Conservation (phyloP, 2,113 vertebrate species). For the Gavia stellata region DNA sequence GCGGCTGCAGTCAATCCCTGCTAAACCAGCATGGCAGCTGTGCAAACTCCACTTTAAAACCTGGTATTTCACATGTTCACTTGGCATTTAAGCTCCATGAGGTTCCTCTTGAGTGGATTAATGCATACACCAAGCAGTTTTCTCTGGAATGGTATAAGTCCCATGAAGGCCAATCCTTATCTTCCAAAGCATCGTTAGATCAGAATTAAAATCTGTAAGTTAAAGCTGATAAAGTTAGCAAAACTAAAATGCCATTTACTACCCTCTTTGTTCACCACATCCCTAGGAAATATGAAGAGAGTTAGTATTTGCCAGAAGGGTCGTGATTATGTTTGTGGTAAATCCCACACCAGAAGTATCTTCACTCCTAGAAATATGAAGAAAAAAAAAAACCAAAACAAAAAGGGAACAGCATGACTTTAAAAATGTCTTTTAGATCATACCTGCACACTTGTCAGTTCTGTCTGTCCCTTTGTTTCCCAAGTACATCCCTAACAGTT, state of each 20-base stretch:
- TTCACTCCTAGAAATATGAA: not conserved
- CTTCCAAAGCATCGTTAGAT: not conserved
- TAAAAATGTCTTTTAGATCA: not conserved
- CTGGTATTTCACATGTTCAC: conserved; percentile 16
- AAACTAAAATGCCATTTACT: not conserved
- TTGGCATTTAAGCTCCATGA: conserved; percentile 39
- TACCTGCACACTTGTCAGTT: not conserved
- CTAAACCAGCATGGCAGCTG: conserved; percentile 2
- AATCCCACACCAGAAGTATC: fast-evolving
- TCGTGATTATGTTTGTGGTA: not conserved
- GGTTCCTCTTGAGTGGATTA: conserved; percentile 22
- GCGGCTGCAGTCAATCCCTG: not conserved
- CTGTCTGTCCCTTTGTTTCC: not conserved
- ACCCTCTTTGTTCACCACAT: not conserved
- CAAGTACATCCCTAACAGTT: not conserved
- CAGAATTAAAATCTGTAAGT: not conserved
- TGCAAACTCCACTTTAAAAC: conserved; percentile 24
- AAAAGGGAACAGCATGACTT: not conserved
- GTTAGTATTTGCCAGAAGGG: not conserved
- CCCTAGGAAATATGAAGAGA: not conserved
- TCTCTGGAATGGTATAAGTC: not conserved
- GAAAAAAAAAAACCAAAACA: not conserved
- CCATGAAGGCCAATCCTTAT: conserved; percentile 13
- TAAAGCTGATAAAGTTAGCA: not conserved
- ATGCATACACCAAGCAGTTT: not conserved